A percentile compares a stretch with the other conserved stretches of the same genome.
Evolutionary conservation across 1,140 invertebrate genomes (phyloP).

Genomic region (Helicorthomorpha holstii): DNA sequence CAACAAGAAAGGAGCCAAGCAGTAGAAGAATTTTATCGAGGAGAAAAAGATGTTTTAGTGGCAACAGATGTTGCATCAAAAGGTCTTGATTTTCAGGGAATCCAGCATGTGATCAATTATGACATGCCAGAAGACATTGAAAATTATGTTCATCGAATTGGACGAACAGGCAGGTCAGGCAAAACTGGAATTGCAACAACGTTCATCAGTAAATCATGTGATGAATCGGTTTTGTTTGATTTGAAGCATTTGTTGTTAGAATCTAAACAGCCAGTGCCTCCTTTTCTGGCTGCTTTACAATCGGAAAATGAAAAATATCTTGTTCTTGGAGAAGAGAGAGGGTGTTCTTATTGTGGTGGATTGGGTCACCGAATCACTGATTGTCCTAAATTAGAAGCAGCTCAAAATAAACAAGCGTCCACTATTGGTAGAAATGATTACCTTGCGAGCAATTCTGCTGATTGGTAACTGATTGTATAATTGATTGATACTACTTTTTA

Average conservation of each 20-base stretch:
- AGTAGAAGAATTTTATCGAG: neutral
- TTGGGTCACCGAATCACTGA: conserved; percentile 96
- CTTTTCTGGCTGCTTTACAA: conserved; percentile 78
- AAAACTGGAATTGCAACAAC: conserved; percentile 64
- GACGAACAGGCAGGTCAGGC: neutral
- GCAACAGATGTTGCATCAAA: neutral
- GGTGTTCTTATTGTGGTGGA: conserved; percentile 97
- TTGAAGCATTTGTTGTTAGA: conserved; percentile 92
- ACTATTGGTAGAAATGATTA: conserved; percentile 92
- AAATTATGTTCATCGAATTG: neutral
- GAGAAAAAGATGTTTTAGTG: neutral
- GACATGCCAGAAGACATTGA: neutral
- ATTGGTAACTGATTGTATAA: too few species aligned
- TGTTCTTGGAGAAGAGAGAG: conserved; percentile 73
- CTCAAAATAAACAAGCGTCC: conserved; percentile 92
- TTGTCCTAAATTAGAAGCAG: conserved; percentile 95
- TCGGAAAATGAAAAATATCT: conserved; percentile 81
- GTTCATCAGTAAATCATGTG: conserved; percentile 76
- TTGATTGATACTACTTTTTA: too few species aligned
- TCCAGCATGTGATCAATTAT: neutral
- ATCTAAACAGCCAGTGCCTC: conserved; percentile 89
- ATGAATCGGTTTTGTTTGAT: conserved; percentile 87
- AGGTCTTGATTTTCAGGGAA: neutral
- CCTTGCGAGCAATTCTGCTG: conserved; percentile 80
- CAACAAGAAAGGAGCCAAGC: neutral